Conservation (phyloP, 2,113 vertebrate genomes). For the Aptenodytes patagonicus region DNA sequence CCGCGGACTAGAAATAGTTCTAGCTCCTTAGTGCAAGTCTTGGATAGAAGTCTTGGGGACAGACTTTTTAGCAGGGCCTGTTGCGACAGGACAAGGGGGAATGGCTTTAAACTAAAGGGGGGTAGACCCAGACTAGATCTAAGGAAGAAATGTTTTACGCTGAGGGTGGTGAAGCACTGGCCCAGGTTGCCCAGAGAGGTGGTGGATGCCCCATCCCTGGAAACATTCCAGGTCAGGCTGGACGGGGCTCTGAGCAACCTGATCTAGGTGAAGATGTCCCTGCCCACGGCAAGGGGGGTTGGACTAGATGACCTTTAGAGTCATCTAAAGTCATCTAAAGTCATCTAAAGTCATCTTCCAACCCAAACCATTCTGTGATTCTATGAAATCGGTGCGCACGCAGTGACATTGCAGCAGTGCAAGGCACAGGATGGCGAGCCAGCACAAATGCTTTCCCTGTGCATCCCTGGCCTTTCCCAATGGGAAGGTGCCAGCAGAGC, state of each 20-base stretch:
- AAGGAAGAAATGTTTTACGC: not conserved
- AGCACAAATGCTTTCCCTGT: accelerated
- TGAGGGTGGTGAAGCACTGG: not conserved
- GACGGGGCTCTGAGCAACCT: not conserved
- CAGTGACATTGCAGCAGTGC: not conserved
- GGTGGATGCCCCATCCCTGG: not conserved
- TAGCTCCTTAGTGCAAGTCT: not conserved
- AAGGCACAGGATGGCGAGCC: not conserved
- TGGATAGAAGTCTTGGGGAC: not conserved
- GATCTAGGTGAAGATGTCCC: not conserved
- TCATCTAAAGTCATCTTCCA: not conserved
- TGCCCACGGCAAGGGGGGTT: not conserved
- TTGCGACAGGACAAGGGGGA: not conserved
- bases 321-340: too few species aligned
- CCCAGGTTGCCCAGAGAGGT: not conserved
- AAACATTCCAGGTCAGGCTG: not conserved
- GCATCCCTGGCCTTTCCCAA: not conserved
- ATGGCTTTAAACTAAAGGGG: not conserved
- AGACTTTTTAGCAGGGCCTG: not conserved
- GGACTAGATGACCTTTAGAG: not conserved
- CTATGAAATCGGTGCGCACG: too few species aligned
- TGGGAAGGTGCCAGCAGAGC: not conserved
- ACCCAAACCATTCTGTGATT: not conserved
- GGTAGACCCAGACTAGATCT: not conserved
- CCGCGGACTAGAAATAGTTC: accelerated